Evolutionary conservation across 2,797 vertebrate genomes (phyloP), one percentile per base, ranked within the genome.

Genomic region (Muraenolepis orangiensis): DNA sequence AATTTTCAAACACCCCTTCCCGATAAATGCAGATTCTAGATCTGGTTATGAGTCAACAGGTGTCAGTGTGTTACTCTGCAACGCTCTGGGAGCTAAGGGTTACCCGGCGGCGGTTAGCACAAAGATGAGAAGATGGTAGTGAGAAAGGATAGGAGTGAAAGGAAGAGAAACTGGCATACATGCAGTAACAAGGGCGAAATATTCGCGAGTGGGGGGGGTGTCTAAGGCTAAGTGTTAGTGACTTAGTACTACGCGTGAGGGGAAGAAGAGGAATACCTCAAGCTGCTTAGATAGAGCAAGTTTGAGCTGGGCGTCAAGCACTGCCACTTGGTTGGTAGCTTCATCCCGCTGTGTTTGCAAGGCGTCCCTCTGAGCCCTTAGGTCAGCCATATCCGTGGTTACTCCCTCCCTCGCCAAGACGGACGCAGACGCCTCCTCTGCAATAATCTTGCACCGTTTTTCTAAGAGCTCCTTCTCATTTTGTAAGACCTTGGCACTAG

Each of bases 261-360:
- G 8, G 36, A 1, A 10, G 10, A 10, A 57, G 67, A 67, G 34
- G 81, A 88, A 91, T 94, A 95, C 95, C 94, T 95, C 94, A 79
- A 88, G 90, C 89, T 95, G 95, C 88, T 96, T 92, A 81, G 92
- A 94, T 94, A 97, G 91, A 78, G 93, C 94, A 86, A 93, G 91
- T 83, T 93, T 93, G 82, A 95, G 96, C 82, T 96, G 95, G 80
- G 85, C 89, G 88, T 96, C 88, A 79, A 92, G 93, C 90, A 94
- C 93, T 80, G 87, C 93, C 89, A 96, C 84, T 91, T 91, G 94
- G 88, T 94, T 89, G 80, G 81, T 75, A 80, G 95, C 92, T 87
- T 91, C 90, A 72, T 95, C 95, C 81, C 91, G 93, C 87, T 97
- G 94, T 80, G 84, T 90, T 86, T 90, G 90, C 87, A 97, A 85